phyloP scores from a whole-genome alignment of 1,140 invertebrate genomes.

The Drosophila seguyi region DNA sequence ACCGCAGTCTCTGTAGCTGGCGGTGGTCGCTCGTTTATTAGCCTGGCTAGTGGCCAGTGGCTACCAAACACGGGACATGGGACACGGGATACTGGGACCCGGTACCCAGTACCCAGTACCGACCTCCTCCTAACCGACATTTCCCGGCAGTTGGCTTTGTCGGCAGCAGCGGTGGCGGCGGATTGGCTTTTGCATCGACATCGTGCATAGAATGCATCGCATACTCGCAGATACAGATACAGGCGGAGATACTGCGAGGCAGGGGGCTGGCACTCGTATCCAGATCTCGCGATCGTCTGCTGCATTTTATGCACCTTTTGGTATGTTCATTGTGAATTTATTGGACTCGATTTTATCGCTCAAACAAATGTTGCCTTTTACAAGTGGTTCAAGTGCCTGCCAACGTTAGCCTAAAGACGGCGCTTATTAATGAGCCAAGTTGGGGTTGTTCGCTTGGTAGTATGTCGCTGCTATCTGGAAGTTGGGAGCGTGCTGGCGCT shows the following conservation, averaged over 20 bases:
- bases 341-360: constrained; percentile 83
- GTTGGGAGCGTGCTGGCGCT: constrained; percentile 47
- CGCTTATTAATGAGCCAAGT: constrained; percentile 76
- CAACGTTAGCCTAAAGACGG: constrained; percentile 74
- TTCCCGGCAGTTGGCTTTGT: constrained; percentile 26
- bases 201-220: constrained; percentile 63
- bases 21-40: constrained; percentile 72
- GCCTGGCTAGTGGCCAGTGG: constrained; percentile 33
- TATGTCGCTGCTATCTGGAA: constrained; percentile 38
- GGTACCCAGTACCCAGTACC: constrained; percentile 4
- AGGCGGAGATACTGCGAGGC: constrained; percentile 56
- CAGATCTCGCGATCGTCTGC: constrained; percentile 72
- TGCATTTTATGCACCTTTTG: constrained; percentile 82
- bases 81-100: constrained; percentile 27
- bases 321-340: constrained; percentile 85
- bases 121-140: constrained; percentile 22
- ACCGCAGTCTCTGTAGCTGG: constrained; percentile 70
- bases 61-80: constrained; percentile 33
- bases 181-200: constrained; percentile 27
- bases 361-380: constrained; percentile 85
- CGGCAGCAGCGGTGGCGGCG: constrained; percentile 10
- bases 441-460: constrained; percentile 16
- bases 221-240: constrained; percentile 71
- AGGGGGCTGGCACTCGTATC: constrained; percentile 51
- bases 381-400: constrained; percentile 79